Percentiles rank a stretch among this genome's conserved stretches.
These are phyloP conservation scores for Lynx canadensis DNA, from an alignment of 2,113 vertebrate species.

Conservation along the genomic window DNA sequence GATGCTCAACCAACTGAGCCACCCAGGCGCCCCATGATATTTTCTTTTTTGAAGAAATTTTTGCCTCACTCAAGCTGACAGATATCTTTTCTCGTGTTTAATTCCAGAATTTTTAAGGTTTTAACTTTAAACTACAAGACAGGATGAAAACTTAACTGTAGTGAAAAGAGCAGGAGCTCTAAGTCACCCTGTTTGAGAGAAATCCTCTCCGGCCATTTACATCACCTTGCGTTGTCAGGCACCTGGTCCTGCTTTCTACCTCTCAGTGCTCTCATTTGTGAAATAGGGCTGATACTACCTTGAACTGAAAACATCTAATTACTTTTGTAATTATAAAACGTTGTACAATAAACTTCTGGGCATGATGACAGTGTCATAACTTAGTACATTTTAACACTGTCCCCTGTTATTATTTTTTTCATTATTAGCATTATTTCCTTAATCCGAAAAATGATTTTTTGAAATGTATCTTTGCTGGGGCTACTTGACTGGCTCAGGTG, in stretches of 20 bases:
- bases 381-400: background rate
- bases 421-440: background rate
- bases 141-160: background rate
- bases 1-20: no score
- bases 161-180: background rate
- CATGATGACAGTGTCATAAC: background rate
- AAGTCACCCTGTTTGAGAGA: background rate
- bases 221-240: fast-evolving
- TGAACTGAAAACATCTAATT: background rate
- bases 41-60: background rate
- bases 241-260: background rate
- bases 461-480: background rate
- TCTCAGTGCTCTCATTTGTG: background rate
- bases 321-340: background rate
- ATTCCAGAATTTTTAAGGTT: background rate
- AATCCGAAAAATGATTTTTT: background rate
- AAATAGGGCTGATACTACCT: background rate
- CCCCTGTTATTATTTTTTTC: background rate
- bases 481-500: background rate
- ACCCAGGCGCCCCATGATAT: no score
- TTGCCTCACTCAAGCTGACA: background rate
- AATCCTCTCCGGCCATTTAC: background rate
- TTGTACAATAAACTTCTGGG: background rate
- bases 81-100: background rate
- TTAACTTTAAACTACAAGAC: background rate